Evolutionary conservation across 2,888 invertebrate genomes (phyloP).

Genomic region (Priapulus caudatus): DNA sequence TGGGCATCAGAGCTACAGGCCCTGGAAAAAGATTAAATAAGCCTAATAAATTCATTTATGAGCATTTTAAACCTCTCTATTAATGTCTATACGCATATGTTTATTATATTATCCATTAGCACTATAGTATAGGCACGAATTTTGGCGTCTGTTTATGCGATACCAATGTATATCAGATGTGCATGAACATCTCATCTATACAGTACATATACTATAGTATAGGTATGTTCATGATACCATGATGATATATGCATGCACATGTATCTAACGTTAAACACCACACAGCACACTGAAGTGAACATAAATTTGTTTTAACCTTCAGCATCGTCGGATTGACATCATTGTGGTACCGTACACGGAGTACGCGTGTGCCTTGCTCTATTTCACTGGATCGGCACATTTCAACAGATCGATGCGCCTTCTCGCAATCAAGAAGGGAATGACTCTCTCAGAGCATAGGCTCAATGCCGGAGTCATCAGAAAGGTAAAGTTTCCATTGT

Average conservation of each 20-base stretch:
- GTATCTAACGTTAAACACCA: too few species aligned
- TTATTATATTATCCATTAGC: conserved; percentile 12
- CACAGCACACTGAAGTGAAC: too few species aligned
- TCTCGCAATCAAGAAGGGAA: conserved; percentile 40
- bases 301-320: conserved; percentile 9
- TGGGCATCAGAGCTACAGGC: too few species aligned
- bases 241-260: too few species aligned
- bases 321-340: conserved; percentile 42
- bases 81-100: conserved; percentile 6
- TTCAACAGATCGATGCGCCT: conserved; percentile 43
- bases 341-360: conserved; percentile 42
- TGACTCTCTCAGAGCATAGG: conserved; percentile 43
- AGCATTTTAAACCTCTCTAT: background rate
- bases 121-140: conserved; percentile 6
- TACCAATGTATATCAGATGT: too few species aligned
- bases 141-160: too few species aligned
- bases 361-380: conserved; percentile 41
- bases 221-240: too few species aligned
- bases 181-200: too few species aligned
- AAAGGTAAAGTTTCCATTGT: conserved; percentile 27
- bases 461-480: conserved; percentile 45
- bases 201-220: too few species aligned
- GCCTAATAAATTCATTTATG: too few species aligned
- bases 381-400: conserved; percentile 44
- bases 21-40: too few species aligned